Conservation (phyloP, 1,140 invertebrate species). For the Goniozus legneri region DNA sequence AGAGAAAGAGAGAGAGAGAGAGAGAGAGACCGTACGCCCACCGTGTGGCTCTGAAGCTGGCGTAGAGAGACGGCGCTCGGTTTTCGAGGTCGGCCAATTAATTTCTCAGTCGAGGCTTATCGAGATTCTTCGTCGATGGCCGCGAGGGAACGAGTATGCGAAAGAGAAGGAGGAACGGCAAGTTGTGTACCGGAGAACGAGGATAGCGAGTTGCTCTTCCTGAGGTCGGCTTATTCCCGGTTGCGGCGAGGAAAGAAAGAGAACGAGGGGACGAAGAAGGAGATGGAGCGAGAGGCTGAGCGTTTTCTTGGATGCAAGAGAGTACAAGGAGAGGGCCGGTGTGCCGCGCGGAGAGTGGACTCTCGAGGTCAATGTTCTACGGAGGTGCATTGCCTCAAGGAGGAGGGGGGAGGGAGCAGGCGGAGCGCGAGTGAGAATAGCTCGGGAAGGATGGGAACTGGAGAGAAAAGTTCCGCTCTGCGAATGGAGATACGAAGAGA, state of each 20-base stretch:
- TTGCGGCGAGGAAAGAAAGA: slow-evolving; percentile 23
- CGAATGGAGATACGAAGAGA: not conserved
- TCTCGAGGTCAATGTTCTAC: slow-evolving; percentile 42
- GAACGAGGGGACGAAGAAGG: slow-evolving; percentile 23
- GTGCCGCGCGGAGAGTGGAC: slow-evolving; percentile 13
- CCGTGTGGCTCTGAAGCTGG: not conserved
- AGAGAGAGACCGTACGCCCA: not conserved
- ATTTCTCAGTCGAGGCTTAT: slow-evolving; percentile 41
- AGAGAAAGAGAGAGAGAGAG: not conserved
- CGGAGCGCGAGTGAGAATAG: not conserved
- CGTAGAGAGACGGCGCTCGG: slow-evolving; percentile 10
- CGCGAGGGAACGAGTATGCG: slow-evolving; percentile 33
- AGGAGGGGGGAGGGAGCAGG: slow-evolving; percentile 11
- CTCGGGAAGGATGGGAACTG: too few relatives aligned
- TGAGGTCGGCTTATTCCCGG: slow-evolving; percentile 36
- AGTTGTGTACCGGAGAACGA: too few relatives aligned
- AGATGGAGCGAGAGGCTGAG: slow-evolving; percentile 1
- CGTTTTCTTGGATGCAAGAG: not conserved
- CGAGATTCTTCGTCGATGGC: slow-evolving; percentile 40
- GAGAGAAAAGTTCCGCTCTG: too few relatives aligned
- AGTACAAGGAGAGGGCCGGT: slow-evolving; percentile 12
- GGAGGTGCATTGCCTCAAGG: slow-evolving; percentile 42
- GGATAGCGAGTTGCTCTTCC: slow-evolving; percentile 10
- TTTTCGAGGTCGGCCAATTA: slow-evolving; percentile 39
- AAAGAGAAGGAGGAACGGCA: too few relatives aligned